Conservation (phyloP, 2,888 invertebrate genomes). For the Mesorhabditis spiculigera region DNA sequence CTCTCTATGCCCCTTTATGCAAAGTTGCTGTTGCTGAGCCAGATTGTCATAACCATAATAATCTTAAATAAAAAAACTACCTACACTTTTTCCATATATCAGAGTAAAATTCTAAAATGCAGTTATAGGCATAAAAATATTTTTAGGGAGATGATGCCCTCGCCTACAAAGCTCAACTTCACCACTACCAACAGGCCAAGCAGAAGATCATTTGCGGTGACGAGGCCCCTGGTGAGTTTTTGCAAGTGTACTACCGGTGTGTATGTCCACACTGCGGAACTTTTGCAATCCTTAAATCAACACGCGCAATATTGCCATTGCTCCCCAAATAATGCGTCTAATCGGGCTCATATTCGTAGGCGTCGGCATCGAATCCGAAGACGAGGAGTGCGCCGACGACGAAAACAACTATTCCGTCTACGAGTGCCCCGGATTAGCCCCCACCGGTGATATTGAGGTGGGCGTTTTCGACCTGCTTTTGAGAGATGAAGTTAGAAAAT, state of each 20-base stretch:
- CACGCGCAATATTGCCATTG: background rate
- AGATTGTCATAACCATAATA: too few species aligned
- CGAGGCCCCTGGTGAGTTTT: slow-evolving; percentile 56
- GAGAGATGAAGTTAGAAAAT: too few species aligned
- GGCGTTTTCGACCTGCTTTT: too few species aligned
- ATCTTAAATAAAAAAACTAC: too few species aligned
- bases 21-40: too few species aligned
- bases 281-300: background rate
- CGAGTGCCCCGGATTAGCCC: slow-evolving; percentile 95
- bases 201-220: slow-evolving; percentile 88
- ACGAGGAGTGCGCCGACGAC: slow-evolving; percentile 58
- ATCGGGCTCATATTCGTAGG: background rate
- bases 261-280: background rate
- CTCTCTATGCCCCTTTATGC: too few species aligned
- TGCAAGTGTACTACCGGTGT: background rate
- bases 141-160: slow-evolving; percentile 77
- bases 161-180: slow-evolving; percentile 98
- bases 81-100: too few species aligned
- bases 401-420: slow-evolving; percentile 75
- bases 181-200: slow-evolving; percentile 98
- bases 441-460: slow-evolving; percentile 62
- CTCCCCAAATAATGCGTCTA: background rate
- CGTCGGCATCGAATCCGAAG: slow-evolving; percentile 38
- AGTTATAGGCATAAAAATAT: too few species aligned
- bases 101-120: too few species aligned